Conservation (phyloP, 2,797 vertebrate species). For the Eurystomus glaucurus region DNA sequence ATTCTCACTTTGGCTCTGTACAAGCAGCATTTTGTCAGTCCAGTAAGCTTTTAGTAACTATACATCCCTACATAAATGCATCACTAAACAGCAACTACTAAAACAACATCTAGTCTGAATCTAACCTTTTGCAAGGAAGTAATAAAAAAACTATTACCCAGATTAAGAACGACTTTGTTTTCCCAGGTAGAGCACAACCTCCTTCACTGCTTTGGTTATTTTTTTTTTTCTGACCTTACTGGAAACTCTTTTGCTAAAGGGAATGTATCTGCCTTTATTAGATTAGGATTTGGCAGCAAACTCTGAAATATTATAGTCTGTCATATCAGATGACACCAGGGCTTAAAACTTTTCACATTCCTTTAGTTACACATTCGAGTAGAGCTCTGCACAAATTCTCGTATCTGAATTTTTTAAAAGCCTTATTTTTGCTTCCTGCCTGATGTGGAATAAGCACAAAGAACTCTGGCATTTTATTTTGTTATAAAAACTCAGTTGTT, state of each 20-base stretch:
- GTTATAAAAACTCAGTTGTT: neutral
- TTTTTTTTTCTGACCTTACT: neutral
- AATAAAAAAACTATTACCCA: neutral
- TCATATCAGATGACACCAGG: conserved; percentile 11
- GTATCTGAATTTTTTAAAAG: neutral
- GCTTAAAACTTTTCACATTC: conserved; percentile 24
- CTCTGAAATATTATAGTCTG: neutral
- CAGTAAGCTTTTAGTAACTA: neutral
- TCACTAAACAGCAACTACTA: neutral
- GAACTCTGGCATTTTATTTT: neutral
- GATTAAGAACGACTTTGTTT: neutral
- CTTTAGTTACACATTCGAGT: neutral
- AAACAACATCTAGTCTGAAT: neutral
- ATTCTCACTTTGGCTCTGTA: neutral
- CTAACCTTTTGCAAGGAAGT: neutral
- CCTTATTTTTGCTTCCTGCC: neutral
- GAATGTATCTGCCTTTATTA: conserved; percentile 26
- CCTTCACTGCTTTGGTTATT: neutral
- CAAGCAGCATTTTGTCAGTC: neutral
- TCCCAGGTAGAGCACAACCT: neutral
- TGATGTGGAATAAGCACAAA: neutral
- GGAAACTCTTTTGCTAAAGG: neutral
- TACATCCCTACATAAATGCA: neutral
- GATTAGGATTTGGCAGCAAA: conserved; percentile 38
- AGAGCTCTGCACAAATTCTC: neutral